Evolutionary conservation across 2,888 invertebrate genomes (phyloP), one percentile per base, ranked within the genome.

Genomic region (Drosophila colorata): DNA sequence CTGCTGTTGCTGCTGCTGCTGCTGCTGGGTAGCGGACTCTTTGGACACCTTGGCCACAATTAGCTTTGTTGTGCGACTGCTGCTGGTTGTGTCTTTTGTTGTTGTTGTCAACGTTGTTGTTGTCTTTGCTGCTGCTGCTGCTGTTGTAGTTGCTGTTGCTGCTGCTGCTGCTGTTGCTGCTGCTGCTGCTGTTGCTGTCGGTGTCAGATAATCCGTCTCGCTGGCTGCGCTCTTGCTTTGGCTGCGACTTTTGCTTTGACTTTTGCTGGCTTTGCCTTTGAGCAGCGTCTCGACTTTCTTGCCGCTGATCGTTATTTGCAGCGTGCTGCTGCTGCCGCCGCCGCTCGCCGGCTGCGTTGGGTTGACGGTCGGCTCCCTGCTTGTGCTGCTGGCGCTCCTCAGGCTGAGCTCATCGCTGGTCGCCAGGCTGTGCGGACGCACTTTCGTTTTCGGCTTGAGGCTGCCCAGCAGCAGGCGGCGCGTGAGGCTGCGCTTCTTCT

Each of bases 271-370:
- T 47, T 53, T 70, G 48, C 49, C 56, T 61, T 60, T 68, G 47
- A 23, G 11, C 25, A 35, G 11, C 47, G 89, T 74, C 78, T 92
- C 87, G 52, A 91, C 83, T 88, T 91, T 89, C 77, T 91, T 91
- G 33, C 91, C 90, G 14, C 90, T 90, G 57, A 91, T 91, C 48
- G 91, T 92, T 74, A 92, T 92, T 86, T 92, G 90, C 60, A 92
- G 87, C 67, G 90, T 91, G 60, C 78, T 80, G 59, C 70, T 84
- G 65, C 76, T 74, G 55, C 60, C 73, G 41, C 41, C n/a, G 14
- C 31, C n/a, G n/a, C 7, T n/a, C n/a, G 6, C 33, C 11, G 14
- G 13, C 0, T 16, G 8, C 37, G 23, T 2, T 8, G 2, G 25
- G 16, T 25, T 25, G 25, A 0, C 25, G 25, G 0, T 25, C 2